Evolutionary conservation across 2,113 vertebrate species (phyloP), one percentile per base, ranked within the genome.

Genomic region (Brienomyrus brachyistius): DNA sequence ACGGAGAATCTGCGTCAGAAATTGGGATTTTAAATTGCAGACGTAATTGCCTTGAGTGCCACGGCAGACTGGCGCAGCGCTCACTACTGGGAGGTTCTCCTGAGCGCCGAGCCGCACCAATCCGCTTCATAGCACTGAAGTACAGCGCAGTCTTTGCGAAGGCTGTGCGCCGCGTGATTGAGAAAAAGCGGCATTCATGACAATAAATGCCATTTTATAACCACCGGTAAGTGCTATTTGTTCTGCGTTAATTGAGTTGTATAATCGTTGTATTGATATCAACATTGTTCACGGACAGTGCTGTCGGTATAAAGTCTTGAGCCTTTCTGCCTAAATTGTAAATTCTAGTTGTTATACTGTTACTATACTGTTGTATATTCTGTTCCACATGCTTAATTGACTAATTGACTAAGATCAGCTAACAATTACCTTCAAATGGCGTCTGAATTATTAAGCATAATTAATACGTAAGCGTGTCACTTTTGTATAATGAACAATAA

Each of bases 1-100:
- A 80, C 74, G 35, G 35, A 80, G 74, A 21, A 84, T 47, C 82
- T 35, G 50, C 54, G 87, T 88, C 52, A 88, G 40, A 88, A 88
- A 62, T 47, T 88, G 35, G 17, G 56, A 62, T 45, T 56, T 35
- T 43, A 62, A 88, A 59, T 35, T 62, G 27, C 13, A 23, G 52
- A 62, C 52, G 56, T 62, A 45, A 62, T 54, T 86, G 85, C 50
- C 27, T 13, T n/a, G 45, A 86, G 85, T 27, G 83, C 10, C 5
- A 62, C 52, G 10, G 87, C 11, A 45, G 31, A 8, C 17, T 1
- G 54, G 54, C 11, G 47, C n/a, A 88, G 21, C 27, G 2, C 3
- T 35, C 45, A 27, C n/a, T 52, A 27, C 50, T 1, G 85, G 50
- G 48, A 86, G 85, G 50, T 15, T 27, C 83, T 11, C 10, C 47